Evolutionary conservation across 2,888 invertebrate species (phyloP), one percentile per base, ranked within the genome.

Genomic region (Yponomeuta plumbellus): DNA sequence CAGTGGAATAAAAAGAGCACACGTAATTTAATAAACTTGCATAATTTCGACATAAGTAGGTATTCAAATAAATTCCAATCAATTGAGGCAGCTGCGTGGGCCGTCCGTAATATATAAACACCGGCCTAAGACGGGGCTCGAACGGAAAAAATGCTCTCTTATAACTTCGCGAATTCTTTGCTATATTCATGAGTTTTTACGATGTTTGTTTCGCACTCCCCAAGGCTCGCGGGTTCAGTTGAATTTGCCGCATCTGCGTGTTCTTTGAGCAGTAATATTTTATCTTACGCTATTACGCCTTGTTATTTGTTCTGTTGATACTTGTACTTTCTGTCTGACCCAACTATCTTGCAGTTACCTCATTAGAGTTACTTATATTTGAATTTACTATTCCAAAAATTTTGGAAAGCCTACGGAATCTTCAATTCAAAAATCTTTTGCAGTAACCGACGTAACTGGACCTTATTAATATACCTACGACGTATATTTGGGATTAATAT

Each of bases 141-240:
- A 79, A 79, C 70, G 74, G 75, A 76, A 78, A 78, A 80, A 79
- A 79, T 77, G 74, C 74, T 80, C 76, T 77, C 78, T 80, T 80
- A 81, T 76, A 80, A 83, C 73, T 81, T 81, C 72, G 76, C 74
- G 80, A 81, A 82, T 81, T 83, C 81, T 81, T 80, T 74, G 80
- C 78, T 80, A 80, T 81, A 79, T 81, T 80, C 77, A 76, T 80
- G 81, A 84, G 79, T 86, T 86, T 85, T 84, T 85, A 81, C 84
- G 78, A 80, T 80, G 79, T 83, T 84, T 81, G 79, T 81, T 80
- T 77, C 80, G 75, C 78, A 66, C 71, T 72, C 74, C 75, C 74
- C 76, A 70, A 77, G 79, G 17, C 26, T 23, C 26, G 70, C 70
- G 74, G 79, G 80, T 81, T 83, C 85, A 78, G 80, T 76, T 75